Conservation (phyloP, 2,797 vertebrate species). For the Tragelaphus eurycerus region DNA sequence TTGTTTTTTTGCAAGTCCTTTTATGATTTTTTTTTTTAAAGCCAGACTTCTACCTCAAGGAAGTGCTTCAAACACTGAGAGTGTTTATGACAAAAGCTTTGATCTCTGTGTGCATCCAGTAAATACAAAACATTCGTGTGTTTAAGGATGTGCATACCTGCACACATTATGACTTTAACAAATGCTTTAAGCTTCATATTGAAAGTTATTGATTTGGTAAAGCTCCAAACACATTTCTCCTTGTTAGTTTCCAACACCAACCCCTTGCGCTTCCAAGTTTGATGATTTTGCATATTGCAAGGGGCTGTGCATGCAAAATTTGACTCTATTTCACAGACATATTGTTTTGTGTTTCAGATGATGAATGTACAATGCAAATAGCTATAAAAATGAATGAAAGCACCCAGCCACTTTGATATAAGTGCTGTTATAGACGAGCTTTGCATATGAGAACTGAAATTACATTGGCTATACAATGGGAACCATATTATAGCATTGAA, state of each 20-base stretch:
- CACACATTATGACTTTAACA: conserved; percentile 53
- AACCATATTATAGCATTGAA: neutral
- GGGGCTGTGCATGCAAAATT: neutral
- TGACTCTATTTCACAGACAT: neutral
- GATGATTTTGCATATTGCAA: neutral
- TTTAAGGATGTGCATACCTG: conserved; percentile 50
- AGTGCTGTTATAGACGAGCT: neutral
- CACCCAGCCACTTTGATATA: neutral
- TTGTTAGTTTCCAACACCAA: neutral
- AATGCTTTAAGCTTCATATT: conserved; percentile 47
- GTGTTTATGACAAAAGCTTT: conserved; percentile 58
- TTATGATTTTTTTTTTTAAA: neutral
- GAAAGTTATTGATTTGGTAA: conserved; percentile 61
- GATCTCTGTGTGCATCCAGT: conserved; percentile 52
- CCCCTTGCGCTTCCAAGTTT: neutral
- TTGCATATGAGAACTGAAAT: neutral
- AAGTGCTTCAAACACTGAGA: conserved; percentile 12
- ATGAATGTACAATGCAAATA: conserved; percentile 41
- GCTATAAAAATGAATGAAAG: conserved; percentile 37
- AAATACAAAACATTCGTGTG: conserved; percentile 36
- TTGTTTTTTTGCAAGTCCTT: conserved; percentile 40
- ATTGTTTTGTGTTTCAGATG: neutral
- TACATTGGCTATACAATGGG: neutral
- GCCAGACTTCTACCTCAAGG: conserved; percentile 41
- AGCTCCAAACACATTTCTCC: conserved; percentile 30